Evolutionary conservation across 2,888 invertebrate species (phyloP).

Genomic region (Torymus auratus): DNA sequence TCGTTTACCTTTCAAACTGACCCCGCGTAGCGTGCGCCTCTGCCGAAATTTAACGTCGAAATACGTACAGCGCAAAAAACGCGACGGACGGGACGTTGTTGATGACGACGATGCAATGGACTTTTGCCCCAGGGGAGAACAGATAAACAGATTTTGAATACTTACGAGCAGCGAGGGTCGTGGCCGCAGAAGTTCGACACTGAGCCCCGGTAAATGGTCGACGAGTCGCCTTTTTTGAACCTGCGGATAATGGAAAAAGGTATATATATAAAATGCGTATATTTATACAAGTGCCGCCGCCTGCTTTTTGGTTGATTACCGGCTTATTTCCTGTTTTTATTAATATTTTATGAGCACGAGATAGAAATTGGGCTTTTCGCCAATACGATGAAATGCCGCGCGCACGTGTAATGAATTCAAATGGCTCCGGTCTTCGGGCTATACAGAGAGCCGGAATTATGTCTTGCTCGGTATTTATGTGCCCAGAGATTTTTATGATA

Average conservation of each 20-base stretch:
- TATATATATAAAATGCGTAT: too few relatives aligned
- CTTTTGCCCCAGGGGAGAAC: not conserved
- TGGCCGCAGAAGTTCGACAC: constrained; percentile 83
- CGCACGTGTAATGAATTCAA: constrained; percentile 23
- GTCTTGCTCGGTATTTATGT: not conserved
- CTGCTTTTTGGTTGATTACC: too few relatives aligned
- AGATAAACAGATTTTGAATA: constrained; percentile 58
- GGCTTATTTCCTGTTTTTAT: constrained; percentile 17
- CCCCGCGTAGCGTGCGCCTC: not conserved
- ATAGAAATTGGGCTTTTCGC: not conserved
- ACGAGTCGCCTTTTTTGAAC: constrained; percentile 71
- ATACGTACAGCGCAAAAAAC: too few relatives aligned
- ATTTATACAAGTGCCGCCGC: not conserved
- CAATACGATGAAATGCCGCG: not conserved
- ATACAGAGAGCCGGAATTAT: not conserved
- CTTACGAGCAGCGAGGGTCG: constrained; percentile 80
- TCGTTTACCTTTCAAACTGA: constrained; percentile 25
- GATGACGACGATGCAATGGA: too few relatives aligned
- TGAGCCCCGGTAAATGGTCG: constrained; percentile 75
- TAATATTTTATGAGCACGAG: constrained; percentile 16
- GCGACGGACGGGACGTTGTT: too few relatives aligned
- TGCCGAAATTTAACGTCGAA: not conserved
- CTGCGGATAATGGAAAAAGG: constrained; percentile 59
- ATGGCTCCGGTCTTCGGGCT: not conserved
- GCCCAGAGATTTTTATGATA: constrained; percentile 20